Base-by-base conservation (phyloP, 2,113 vertebrate genomes). In the Grus americana region DNA sequence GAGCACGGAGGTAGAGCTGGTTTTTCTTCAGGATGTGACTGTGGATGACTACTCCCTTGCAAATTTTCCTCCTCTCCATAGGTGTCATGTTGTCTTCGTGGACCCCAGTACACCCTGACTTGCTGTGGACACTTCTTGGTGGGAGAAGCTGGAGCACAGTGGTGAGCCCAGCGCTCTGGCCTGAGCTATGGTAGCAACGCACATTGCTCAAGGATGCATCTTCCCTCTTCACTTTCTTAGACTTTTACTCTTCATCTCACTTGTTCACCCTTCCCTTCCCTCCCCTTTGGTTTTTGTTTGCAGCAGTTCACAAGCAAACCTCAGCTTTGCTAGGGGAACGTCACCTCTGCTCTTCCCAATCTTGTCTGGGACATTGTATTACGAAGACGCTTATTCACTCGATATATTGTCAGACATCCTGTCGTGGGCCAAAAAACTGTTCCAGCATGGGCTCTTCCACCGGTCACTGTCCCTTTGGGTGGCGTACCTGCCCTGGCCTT, bases 11-110 rank as follows among this genome's bases (percentile, higher is more conserved):
- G 22, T 29, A 70, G 38, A 74, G 10, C 30, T 59, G 36, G 0
- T 38, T 66, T 65, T 62, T 1, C 9, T 65, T 71, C 10, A 7
- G 21, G 16, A 67, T 47, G 19, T 50, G 40, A 55, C n/a, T 22
- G 20, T 19, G 9, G 36, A 30, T 0, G 0, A 18, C 59, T 29
- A 44, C 52, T 83, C 2, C 0, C 59, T 81, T 68, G 55, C 72
- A 66, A 24, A 32, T 49, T 65, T 38, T 54, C 44, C 27, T 61
- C 27, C 29, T 81, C 44, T 72, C 55, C 63, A 30, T 34, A 92
- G 78, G 23, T 87, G 57, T 66, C 32, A 32, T 17, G 38, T 71
- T 88, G 40, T 92, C 38, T 79, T 80, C 13, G 27, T 17, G 67
- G 71, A 59, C 36, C 44, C 38, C 34, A 23, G 29, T 50, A 21